Evolutionary conservation across 1,140 invertebrate genomes (phyloP).

Genomic region (Ooceraea biroi): DNA sequence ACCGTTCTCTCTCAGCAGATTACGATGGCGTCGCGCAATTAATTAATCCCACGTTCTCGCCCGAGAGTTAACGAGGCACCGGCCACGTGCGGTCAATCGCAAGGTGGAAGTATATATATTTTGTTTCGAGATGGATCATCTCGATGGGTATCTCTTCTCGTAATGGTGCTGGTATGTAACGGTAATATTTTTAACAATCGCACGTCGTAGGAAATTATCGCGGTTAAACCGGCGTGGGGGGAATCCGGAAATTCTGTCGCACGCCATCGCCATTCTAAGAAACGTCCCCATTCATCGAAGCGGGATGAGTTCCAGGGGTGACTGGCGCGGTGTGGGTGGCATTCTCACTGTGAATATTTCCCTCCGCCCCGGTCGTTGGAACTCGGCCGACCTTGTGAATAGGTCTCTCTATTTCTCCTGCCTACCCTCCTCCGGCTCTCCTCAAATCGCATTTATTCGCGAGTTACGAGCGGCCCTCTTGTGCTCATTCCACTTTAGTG

Average conservation of each 20-base stretch:
- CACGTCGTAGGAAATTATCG: slow-evolving; percentile 29
- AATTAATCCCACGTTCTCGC: slow-evolving; percentile 70
- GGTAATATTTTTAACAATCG: slow-evolving; percentile 27
- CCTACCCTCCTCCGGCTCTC: slow-evolving; percentile 48
- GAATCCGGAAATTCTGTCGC: slow-evolving; percentile 57
- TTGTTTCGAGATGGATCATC: background rate
- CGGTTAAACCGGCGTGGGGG: slow-evolving; percentile 21
- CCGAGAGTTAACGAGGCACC: slow-evolving; percentile 67
- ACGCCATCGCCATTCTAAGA: slow-evolving; percentile 60
- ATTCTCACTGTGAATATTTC: slow-evolving; percentile 78
- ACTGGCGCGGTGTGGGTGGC: slow-evolving; percentile 78
- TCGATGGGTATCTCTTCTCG: no score
- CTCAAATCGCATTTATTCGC: slow-evolving; percentile 83
- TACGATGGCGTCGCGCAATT: slow-evolving; percentile 60
- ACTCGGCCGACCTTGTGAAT: slow-evolving; percentile 73
- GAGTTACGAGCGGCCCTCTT: slow-evolving; percentile 83
- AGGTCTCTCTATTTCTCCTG: slow-evolving; percentile 32
- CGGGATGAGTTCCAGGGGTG: slow-evolving; percentile 48
- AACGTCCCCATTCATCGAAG: slow-evolving; percentile 68
- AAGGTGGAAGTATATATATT: slow-evolving; percentile 15
- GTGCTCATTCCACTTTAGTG: slow-evolving; percentile 81
- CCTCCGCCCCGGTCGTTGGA: slow-evolving; percentile 67
- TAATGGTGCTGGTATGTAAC: background rate
- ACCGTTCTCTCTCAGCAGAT: slow-evolving; percentile 53
- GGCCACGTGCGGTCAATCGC: slow-evolving; percentile 11